Evolutionary conservation across 2,113 vertebrate genomes (phyloP).

Genomic region (Caranx ignobilis): DNA sequence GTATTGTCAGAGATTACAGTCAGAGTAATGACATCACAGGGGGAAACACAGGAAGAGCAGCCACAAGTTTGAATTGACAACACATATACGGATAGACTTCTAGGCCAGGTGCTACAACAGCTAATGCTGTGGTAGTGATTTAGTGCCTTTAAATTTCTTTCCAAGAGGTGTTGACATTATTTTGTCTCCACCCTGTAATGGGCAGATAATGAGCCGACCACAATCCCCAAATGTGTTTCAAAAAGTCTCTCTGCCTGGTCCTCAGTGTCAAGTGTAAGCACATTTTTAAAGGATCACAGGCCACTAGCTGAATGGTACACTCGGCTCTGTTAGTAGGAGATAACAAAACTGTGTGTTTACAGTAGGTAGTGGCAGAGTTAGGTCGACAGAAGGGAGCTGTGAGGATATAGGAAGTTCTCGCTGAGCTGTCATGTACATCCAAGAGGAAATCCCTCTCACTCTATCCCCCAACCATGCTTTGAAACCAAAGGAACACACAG

Average conservation of each 20-base stretch:
- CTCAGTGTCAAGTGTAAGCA: neutral
- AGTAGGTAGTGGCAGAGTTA: conserved; percentile 20
- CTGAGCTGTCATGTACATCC: conserved; percentile 29
- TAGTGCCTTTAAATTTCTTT: neutral
- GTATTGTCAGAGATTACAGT: neutral
- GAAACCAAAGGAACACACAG: neutral
- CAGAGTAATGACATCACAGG: neutral
- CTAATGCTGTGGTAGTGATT: neutral
- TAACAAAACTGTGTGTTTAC: conserved; percentile 14
- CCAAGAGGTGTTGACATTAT: neutral
- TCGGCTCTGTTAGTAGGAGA: conserved; percentile 14
- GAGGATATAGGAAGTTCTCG: conserved; percentile 13
- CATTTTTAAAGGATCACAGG: neutral
- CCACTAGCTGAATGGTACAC: neutral
- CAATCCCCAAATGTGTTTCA: neutral
- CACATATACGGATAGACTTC: neutral
- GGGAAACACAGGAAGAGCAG: neutral
- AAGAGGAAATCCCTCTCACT: conserved; percentile 37
- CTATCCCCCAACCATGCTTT: conserved; percentile 9
- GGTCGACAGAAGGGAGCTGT: conserved; percentile 23
- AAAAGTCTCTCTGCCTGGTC: neutral
- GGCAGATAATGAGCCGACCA: neutral
- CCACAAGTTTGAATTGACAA: neutral
- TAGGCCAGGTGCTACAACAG: neutral
- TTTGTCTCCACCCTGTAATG: neutral